Conservation (phyloP, 1,140 invertebrate genomes). For the Cyclargus thomasi region DNA sequence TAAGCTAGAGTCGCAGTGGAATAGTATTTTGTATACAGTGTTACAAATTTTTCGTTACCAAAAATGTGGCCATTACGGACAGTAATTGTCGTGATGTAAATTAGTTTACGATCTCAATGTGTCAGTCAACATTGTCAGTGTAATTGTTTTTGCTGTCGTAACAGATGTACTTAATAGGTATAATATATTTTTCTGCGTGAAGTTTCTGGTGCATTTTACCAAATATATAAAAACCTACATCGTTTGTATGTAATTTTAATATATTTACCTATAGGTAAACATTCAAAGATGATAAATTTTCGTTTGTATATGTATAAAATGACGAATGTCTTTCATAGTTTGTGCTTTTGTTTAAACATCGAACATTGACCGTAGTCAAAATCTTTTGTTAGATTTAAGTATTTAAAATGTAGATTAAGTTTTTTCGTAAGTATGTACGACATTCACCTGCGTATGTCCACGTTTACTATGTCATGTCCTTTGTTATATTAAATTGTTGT, state of each 20-base stretch:
- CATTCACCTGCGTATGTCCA: constrained; percentile 28
- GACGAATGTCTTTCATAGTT: constrained; percentile 18
- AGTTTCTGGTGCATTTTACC: constrained; percentile 15
- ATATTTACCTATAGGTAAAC: constrained; percentile 8
- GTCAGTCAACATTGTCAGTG: constrained; percentile 22
- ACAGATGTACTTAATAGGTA: constrained; percentile 20
- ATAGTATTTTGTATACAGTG: constrained; percentile 26
- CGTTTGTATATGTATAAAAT: constrained; percentile 18
- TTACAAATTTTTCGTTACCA: constrained; percentile 29
- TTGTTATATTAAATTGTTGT: constrained; percentile 24
- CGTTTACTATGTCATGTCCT: constrained; percentile 20
- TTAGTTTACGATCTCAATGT: constrained; percentile 22
- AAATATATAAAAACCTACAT: not conserved
- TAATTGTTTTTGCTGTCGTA: constrained; percentile 19
- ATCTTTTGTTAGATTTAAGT: constrained; percentile 65
- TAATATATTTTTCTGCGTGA: constrained; percentile 16
- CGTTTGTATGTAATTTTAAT: not conserved
- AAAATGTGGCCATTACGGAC: constrained; percentile 20
- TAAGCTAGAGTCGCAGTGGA: not conserved
- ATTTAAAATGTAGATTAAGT: constrained; percentile 60
- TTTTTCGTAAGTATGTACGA: constrained; percentile 47
- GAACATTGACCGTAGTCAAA: constrained; percentile 66
- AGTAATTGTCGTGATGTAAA: constrained; percentile 16
- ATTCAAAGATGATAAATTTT: constrained; percentile 11
- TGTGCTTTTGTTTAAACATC: constrained; percentile 39